A percentile compares a stretch with the other conserved stretches of the same genome.
These are phyloP conservation scores for Caenorhabditis imperialis DNA, from an alignment of 2,888 invertebrate species.

Conservation along the genomic window DNA sequence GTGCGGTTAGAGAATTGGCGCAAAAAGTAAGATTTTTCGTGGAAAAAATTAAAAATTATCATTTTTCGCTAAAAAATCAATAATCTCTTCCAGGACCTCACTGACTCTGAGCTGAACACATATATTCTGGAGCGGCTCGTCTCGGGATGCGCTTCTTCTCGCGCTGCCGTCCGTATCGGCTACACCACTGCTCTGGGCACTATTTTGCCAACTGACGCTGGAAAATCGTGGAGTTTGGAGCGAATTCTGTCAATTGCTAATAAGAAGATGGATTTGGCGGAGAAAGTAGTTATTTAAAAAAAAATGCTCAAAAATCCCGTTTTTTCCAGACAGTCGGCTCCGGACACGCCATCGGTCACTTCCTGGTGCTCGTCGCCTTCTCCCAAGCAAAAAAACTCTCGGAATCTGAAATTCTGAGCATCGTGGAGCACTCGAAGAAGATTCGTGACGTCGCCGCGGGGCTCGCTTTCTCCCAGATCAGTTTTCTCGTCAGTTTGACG, in stretches of 20 bases:
- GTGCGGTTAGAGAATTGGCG: constrained; percentile 48
- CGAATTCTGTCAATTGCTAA: constrained; percentile 56
- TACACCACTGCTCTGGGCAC: constrained; percentile 47
- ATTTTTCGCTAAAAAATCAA: neutral
- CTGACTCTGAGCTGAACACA: constrained; percentile 41
- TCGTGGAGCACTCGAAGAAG: constrained; percentile 52
- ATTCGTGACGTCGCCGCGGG: constrained; percentile 44
- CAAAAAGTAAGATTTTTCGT: neutral
- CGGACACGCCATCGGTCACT: constrained; percentile 60
- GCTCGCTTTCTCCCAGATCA: constrained; percentile 49
- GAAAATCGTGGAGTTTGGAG: constrained; percentile 51
- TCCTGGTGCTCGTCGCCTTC: constrained; percentile 47
- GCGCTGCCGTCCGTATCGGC: constrained; percentile 65
- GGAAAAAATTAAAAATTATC: neutral
- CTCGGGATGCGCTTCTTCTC: constrained; percentile 55
- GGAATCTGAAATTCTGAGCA: constrained; percentile 26
- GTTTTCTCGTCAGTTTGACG: constrained; percentile 45
- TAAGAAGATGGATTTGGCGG: constrained; percentile 60
- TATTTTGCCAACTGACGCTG: constrained; percentile 32
- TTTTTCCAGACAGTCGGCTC: constrained; percentile 47
- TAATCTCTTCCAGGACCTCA: constrained; percentile 17
- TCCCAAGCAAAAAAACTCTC: constrained; percentile 22
- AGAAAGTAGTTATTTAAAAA: constrained; percentile 36
- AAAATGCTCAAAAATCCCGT: neutral
- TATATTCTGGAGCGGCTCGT: constrained; percentile 63